Conservation (phyloP, 2,113 vertebrate species). For the Chamaea fasciata region DNA sequence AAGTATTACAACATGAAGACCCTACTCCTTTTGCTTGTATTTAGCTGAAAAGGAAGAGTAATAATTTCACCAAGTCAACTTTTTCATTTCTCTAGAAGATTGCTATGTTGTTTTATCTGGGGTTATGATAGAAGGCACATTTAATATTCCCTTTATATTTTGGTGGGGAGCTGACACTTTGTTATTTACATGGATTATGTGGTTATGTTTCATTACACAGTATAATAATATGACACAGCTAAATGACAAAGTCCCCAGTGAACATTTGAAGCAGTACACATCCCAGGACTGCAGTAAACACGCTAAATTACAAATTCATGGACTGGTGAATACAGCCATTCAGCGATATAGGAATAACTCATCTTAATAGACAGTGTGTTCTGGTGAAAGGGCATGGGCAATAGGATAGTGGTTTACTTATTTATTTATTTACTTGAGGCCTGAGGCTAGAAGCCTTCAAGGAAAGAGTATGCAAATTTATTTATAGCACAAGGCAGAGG, state of each 20-base stretch:
- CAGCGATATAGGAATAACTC: not conserved
- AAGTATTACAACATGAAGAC: not conserved
- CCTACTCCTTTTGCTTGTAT: not conserved
- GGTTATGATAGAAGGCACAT: not conserved
- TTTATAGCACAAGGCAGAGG: not conserved
- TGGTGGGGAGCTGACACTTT: slow-evolving; percentile 18
- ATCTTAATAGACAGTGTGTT: not conserved
- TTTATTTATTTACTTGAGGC: not conserved
- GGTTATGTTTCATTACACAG: slow-evolving; percentile 52
- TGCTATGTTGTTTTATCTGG: not conserved
- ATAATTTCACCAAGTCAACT: not conserved
- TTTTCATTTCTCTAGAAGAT: not conserved
- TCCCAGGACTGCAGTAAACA: not conserved
- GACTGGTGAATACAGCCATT: not conserved
- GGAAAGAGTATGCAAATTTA: not conserved
- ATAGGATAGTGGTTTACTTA: not conserved
- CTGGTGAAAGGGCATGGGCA: not conserved
- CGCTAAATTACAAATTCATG: slow-evolving; percentile 17
- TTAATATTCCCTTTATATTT: slow-evolving; percentile 21
- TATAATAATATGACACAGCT: slow-evolving; percentile 32
- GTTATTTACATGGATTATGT: slow-evolving; percentile 49
- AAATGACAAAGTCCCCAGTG: slow-evolving; percentile 38
- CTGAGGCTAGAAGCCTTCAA: not conserved
- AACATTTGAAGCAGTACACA: not conserved
- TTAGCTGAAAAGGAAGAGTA: not conserved